Base-by-base conservation (phyloP, 2,113 vertebrate genomes). In the Myrmophylax atrothorax region DNA sequence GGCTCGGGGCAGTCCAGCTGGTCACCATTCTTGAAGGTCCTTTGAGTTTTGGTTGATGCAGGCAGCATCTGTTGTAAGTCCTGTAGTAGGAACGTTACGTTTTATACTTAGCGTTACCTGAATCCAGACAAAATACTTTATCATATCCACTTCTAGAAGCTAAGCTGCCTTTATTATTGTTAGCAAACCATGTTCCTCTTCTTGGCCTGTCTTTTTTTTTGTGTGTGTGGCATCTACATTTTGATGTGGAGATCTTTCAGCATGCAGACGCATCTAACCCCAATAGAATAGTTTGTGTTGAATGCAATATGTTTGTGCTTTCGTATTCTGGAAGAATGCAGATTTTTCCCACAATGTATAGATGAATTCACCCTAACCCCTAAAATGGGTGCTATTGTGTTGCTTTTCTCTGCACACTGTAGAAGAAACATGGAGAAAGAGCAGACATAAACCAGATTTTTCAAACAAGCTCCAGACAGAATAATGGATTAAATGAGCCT, bases 111-210 rank as follows among this genome's bases (percentile, higher is more conserved):
- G 35, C 49, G 15, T 64, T 81, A 69, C 46, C 35, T 52, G 68
- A 83, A 86, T 91, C 33, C 4, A 4, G 29, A 50, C 35, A 74
- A 90, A 91, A 84, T 56, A 72, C 16, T 60, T 11, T 58, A 67
- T 44, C 13, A 92, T 77, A 67, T 46, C 28, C 23, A 24, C 80
- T 84, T 29, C 23, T 64, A 77, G 55, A 85, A 80, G 20, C 82
- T 74, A 52, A 77, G 10, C 22, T 93, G 63, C 56, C 64, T 80
- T 88, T 86, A 58, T 44, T 85, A 72, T 31, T 87, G 49, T 74
- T 64, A 81, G 68, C 52, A 94, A 95, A 94, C 84, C 19, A 53
- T 18, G 22, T 28, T 94, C 86, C 90, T 78, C 68, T 87, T 90
- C 50, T 77, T 74, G 63, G 63, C 24, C 59, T 77, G 37, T 56